phyloP scores from a whole-genome alignment of 2,113 vertebrate genomes.

The Callocephalon fimbriatum region DNA sequence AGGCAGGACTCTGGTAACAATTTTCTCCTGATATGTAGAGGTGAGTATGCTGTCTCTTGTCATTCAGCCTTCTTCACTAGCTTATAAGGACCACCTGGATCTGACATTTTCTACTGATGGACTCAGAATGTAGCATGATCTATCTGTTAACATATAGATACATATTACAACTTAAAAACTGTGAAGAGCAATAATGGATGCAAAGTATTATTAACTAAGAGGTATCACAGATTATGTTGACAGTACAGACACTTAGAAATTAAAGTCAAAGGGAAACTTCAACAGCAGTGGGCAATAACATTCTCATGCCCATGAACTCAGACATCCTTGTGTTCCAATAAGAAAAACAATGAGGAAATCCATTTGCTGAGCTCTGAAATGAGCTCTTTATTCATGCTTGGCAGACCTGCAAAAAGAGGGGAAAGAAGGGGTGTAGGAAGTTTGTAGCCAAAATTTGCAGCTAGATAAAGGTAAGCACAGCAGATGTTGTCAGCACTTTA shows the following conservation, averaged over 20 bases:
- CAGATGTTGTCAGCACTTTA: slow-evolving; percentile 12
- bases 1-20: not conserved
- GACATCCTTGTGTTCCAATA: not conserved
- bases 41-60: not conserved
- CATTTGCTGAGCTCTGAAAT: slow-evolving; percentile 33
- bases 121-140: not conserved
- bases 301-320: not conserved
- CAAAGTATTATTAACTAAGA: not conserved
- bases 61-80: not conserved
- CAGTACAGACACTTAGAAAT: not conserved
- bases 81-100: not conserved
- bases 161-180: not conserved
- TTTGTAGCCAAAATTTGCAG: slow-evolving; percentile 4
- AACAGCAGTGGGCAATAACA: not conserved
- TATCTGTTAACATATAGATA: not conserved
- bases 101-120: not conserved
- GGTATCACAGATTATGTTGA: not conserved
- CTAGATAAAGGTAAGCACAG: slow-evolving; percentile 11
- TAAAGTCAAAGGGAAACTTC: slow-evolving; percentile 12
- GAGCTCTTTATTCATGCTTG: slow-evolving; percentile 9
- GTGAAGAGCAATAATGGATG: not conserved
- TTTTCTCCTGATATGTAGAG: not conserved
- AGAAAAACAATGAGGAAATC: slow-evolving; percentile 13
- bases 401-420: not conserved
- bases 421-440: not conserved